These are phyloP conservation scores for Candidula unifasciata DNA, from an alignment of 2,888 invertebrate species.

Conservation along the genomic window DNA sequence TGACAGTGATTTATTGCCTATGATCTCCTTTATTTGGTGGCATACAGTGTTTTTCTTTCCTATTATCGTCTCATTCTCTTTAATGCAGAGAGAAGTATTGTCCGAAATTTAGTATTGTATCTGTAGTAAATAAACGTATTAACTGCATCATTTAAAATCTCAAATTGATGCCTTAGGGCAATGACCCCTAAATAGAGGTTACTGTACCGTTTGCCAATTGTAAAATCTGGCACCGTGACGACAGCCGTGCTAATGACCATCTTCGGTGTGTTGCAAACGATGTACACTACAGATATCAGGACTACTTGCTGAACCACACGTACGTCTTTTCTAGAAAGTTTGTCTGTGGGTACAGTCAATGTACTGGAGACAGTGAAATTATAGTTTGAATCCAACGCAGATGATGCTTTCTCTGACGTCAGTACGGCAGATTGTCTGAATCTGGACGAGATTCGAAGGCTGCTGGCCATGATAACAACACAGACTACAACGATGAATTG, in stretches of 20 bases:
- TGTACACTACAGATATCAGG: constrained; percentile 4
- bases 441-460: neutral
- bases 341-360: neutral
- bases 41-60: too few relatives aligned
- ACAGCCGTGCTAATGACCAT: neutral
- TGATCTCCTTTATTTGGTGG: too few relatives aligned
- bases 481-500: constrained; percentile 25
- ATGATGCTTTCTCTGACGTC: neutral
- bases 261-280: constrained; percentile 15
- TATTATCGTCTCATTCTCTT: too few relatives aligned
- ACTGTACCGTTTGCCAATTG: neutral
- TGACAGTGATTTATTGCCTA: too few relatives aligned
- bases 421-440: neutral
- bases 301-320: constrained; percentile 14
- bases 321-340: neutral
- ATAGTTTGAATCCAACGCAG: neutral
- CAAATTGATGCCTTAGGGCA: constrained; percentile 1
- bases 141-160: constrained; percentile 20
- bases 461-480: constrained; percentile 20
- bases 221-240: neutral
- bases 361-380: neutral
- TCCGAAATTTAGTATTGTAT: constrained; percentile 34
- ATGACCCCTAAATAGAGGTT: constrained; percentile 1
- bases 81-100: too few relatives aligned
- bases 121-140: constrained; percentile 30